These are phyloP conservation scores for Cantharis rustica DNA, from an alignment of 2,888 invertebrate species.

Conservation along the genomic window DNA sequence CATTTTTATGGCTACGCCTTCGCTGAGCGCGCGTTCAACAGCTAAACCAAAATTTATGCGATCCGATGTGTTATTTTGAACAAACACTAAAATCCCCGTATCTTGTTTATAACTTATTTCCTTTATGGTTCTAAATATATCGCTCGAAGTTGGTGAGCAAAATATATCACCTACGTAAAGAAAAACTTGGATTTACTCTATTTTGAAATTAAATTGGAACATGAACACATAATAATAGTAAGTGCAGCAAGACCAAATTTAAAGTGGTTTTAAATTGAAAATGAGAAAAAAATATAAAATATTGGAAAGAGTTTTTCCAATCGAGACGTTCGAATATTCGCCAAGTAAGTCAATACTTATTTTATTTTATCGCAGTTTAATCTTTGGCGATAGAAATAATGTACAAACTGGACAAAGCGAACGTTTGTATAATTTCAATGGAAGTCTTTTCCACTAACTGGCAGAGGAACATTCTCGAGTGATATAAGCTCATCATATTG, in stretches of 20 bases:
- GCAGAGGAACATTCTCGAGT: background rate
- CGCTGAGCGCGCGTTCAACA: constrained; percentile 70
- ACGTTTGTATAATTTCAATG: too few species aligned
- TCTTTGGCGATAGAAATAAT: too few species aligned
- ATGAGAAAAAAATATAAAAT: background rate
- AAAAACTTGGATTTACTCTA: constrained; percentile 2
- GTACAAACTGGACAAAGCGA: too few species aligned
- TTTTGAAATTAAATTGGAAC: background rate
- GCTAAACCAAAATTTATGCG: constrained; percentile 82
- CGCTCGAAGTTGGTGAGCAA: constrained; percentile 43
- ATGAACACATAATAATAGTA: background rate
- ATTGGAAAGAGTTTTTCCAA: background rate
- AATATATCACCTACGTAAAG: constrained; percentile 46
- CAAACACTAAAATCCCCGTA: constrained; percentile 70
- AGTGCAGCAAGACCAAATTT: background rate
- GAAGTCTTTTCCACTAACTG: background rate
- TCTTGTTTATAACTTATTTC: constrained; percentile 46
- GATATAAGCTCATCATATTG: background rate
- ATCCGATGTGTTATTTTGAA: constrained; percentile 80
- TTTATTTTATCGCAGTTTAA: too few species aligned
- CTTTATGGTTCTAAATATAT: constrained; percentile 48
- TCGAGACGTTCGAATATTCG: background rate
- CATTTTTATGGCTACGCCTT: constrained; percentile 61
- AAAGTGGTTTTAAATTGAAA: background rate
- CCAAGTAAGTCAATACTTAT: background rate